A percentile compares a stretch with the other conserved stretches of the same genome.
phyloP scores from a whole-genome alignment of 2,113 vertebrate genomes.

The Stegastes partitus region DNA sequence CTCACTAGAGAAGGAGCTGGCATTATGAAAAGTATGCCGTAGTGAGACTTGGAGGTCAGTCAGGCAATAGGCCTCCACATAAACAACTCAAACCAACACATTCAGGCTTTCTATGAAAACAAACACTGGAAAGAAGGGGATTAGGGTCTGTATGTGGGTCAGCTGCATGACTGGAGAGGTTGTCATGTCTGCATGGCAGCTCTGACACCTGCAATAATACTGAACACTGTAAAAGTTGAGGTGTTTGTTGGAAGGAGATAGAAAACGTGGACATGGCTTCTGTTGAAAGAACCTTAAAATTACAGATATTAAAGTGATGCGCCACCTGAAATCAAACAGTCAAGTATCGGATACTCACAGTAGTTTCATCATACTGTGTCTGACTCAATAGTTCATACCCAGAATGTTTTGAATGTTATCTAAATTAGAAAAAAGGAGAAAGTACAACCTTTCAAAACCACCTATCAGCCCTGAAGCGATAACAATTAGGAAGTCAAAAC shows the following conservation, averaged over 20 bases:
- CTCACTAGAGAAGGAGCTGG: conserved; percentile 46
- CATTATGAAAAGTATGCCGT: conserved; percentile 43
- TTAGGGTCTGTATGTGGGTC: conserved; percentile 57
- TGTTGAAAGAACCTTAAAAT: background rate
- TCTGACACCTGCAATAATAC: conserved; percentile 66
- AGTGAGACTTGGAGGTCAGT: conserved; percentile 44
- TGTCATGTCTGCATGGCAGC: conserved; percentile 52
- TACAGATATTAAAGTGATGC: conserved; percentile 7
- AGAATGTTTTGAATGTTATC: no score
- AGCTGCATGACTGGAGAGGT: conserved; percentile 31
- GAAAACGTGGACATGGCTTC: conserved; percentile 14
- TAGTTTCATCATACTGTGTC: no score
- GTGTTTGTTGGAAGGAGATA: conserved; percentile 43
- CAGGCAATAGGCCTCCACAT: conserved; percentile 43
- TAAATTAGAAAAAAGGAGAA: no score
- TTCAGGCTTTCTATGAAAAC: conserved; percentile 55
- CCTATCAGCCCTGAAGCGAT: no score
- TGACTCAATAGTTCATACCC: no score
- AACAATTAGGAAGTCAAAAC: no score
- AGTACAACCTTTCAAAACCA: no score
- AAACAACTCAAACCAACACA: conserved; percentile 60
- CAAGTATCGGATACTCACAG: background rate
- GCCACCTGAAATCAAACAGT: conserved; percentile 2
- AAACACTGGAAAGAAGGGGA: conserved; percentile 54
- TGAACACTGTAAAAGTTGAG: background rate